phyloP scores from a whole-genome alignment of 2,113 vertebrate species.

The Anser brachyrhynchus region DNA sequence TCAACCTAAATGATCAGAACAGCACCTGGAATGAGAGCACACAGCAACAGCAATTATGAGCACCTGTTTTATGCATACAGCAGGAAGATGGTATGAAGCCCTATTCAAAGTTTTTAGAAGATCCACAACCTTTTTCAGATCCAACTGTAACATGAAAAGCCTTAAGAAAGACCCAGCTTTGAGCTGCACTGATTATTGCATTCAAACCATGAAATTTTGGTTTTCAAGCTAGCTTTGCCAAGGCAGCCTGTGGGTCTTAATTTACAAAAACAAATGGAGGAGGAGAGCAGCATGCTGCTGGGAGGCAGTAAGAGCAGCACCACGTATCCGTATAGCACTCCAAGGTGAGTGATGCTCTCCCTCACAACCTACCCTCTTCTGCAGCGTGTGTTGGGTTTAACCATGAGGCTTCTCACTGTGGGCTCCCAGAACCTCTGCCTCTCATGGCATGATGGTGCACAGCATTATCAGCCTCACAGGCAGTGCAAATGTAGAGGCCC shows the following conservation, averaged over 20 bases:
- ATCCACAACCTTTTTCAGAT: background rate
- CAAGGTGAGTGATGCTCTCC: background rate
- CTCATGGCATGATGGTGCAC: background rate
- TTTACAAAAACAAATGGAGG: background rate
- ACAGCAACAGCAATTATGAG: background rate
- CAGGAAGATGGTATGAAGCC: background rate
- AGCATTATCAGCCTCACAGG: background rate
- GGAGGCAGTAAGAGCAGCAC: no score
- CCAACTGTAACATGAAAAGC: background rate
- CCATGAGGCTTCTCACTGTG: no score
- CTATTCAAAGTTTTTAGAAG: background rate
- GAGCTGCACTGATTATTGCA: no score
- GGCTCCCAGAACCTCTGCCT: background rate
- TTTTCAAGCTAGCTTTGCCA: background rate
- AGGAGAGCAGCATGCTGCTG: background rate
- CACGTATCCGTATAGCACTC: background rate
- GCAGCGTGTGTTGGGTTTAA: background rate
- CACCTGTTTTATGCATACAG: background rate
- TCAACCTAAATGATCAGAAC: accelerated
- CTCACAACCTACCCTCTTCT: background rate
- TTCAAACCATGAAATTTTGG: background rate
- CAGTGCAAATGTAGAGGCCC: background rate
- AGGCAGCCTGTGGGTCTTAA: background rate
- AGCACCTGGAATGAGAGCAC: background rate
- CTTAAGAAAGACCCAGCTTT: background rate